Base-by-base conservation (phyloP, 1,140 invertebrate genomes). In the Achroia grisella region DNA sequence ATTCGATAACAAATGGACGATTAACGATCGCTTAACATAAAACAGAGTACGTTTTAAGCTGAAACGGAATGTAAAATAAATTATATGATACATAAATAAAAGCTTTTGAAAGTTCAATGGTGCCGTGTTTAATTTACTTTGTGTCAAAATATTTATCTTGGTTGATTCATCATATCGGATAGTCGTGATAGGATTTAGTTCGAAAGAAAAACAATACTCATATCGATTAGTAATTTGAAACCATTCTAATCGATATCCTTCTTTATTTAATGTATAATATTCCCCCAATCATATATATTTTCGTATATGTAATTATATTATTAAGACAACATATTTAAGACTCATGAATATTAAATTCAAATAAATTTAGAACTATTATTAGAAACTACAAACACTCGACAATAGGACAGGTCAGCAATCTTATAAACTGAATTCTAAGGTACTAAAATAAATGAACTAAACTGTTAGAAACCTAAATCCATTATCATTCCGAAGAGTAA, bases 141-240 rank as follows among this genome's bases (percentile, higher is more conserved):
- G 61, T 63, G 63, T 67, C 58, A 52, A 52, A 71, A 62, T 56
- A 65, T 78, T 75, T 77, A 71, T 78, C 67, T 71, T 64, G 51
- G 56, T 65, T 79, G 71, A 79, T 79, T 81, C 70, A 81, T 81
- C 71, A 72, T 62, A 54, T 69, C 52, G 52, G 52, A 67, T 61
- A 70, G 70, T 71, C 68, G 70, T 76, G 57, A 71, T 68, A 62
- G 54, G 53, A 55, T 67, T 58, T 50, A 55, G 63, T 65, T 71
- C 52, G 48, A 47, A 70, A 60, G 59, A 59, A 67, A 72, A 74
- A 72, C 61, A 70, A 72, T 70, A 64, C 66, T 64, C 58, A 61
- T 54, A 62, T 78, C 73, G 69, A 73, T 75, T 73, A 71, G 77
- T 75, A 81, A 78, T 66, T 57, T 51, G 73, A 81, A 59, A 72